These are phyloP conservation scores for Prosapia bicincta DNA, from an alignment of 2,888 invertebrate genomes.

Conservation along the genomic window DNA sequence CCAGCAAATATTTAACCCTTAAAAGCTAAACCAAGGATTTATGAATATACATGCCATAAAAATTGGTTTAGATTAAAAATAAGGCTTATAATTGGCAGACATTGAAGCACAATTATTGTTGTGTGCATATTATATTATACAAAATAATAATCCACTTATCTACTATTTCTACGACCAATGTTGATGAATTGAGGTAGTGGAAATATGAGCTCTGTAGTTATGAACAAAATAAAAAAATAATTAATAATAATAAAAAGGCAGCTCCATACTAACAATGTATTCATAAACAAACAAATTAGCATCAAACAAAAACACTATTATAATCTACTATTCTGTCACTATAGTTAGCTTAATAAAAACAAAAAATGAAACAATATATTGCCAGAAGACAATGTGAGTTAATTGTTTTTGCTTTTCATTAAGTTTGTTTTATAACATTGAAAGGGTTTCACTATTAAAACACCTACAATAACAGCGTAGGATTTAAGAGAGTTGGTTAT, in stretches of 20 bases:
- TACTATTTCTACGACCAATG: constrained; percentile 18
- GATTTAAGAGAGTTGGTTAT: not conserved
- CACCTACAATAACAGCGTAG: not conserved
- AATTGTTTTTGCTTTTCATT: not conserved
- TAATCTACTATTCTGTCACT: constrained; percentile 27
- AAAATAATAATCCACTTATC: not conserved
- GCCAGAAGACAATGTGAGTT: constrained; percentile 14
- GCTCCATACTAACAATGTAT: not conserved
- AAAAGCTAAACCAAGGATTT: not conserved
- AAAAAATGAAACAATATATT: constrained; percentile 25
- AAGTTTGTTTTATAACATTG: not conserved
- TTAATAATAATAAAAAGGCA: constrained; percentile 23
- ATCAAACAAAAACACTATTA: constrained; percentile 28
- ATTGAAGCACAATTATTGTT: not conserved
- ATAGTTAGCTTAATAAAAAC: constrained; percentile 28
- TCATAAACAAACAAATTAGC: constrained; percentile 11
- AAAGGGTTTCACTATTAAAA: not conserved
- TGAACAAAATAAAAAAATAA: constrained; percentile 27
- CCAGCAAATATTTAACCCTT: not conserved
- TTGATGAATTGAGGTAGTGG: constrained; percentile 23
- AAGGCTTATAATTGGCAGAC: not conserved
- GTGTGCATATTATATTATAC: not conserved
- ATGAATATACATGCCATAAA: not conserved
- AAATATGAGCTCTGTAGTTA: constrained; percentile 21
- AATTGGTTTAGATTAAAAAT: not conserved